Base-by-base conservation (phyloP, 2,888 invertebrate species). In the Erebia ligea region DNA sequence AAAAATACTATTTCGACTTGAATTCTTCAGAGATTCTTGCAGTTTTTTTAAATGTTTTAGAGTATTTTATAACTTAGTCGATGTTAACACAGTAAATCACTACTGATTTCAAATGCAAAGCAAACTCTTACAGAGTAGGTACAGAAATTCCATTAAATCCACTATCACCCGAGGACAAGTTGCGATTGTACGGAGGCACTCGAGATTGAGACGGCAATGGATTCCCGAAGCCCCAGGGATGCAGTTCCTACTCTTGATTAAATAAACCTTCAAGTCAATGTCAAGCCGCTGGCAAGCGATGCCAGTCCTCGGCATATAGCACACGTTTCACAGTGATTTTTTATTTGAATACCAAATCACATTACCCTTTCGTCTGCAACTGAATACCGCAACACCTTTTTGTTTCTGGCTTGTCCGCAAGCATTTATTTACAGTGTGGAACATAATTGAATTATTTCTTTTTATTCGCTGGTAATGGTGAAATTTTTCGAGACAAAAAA, bases 211-310 rank as follows among this genome's bases (percentile, higher is more conserved):
- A 90, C 85, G 84, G 88, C 86, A 89, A 81, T 80, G 84, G 83
- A 88, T 88, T 88, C 87, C 80, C 74, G 75, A 74, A 62, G 84
- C 89, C 89, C 19, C 74, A 61, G 88, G 89, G 82, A 78, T 69
- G 66, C 67, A 73, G 79, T 84, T 79, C 83, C 86, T 85, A 70
- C 70, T 79, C 89, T 89, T 92, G 92, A 92, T 93, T 92, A 93
- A 93, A 93, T 92, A 92, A 92, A 92, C 87, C 88, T 90, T 91
- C 91, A 90, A 79, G 81, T 78, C 75, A 74, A 84, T 79, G 88
- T 90, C 92, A 86, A 64, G 90, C 91, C 90, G 80, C 83, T 81
- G 89, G 91, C 87, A 72, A 74, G 73, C 42, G 71, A 69, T 78
- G 89, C 84, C 90, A 82, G 77, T 85, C 85, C 82, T 80, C 81